These are phyloP conservation scores for Heliconius aoede DNA, from an alignment of 2,888 invertebrate genomes.

Conservation along the genomic window DNA sequence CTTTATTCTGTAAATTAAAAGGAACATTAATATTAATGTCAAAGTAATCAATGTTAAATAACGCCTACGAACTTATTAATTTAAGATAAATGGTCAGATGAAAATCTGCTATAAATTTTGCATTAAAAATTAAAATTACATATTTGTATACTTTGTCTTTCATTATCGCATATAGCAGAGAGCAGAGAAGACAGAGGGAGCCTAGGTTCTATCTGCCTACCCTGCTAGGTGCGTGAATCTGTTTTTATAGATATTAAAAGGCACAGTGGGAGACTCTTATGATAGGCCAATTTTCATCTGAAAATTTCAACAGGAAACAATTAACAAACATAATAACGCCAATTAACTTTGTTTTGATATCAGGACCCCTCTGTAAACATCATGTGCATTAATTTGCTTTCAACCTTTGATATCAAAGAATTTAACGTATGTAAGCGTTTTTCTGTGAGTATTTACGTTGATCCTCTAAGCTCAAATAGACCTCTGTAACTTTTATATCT, in stretches of 20 bases:
- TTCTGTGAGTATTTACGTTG: too few species aligned
- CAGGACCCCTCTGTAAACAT: conserved; percentile 1
- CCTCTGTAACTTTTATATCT: too few species aligned
- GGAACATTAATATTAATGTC: background rate
- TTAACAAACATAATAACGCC: conserved; percentile 8
- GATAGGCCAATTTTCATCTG: conserved; percentile 1
- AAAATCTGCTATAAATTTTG: too few species aligned
- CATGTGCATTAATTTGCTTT: conserved; percentile 7
- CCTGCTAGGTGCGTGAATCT: too few species aligned
- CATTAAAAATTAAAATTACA: too few species aligned
- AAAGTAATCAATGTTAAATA: background rate
- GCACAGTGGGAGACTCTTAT: background rate
- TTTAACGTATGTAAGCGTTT: background rate
- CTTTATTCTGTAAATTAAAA: background rate
- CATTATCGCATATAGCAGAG: too few species aligned
- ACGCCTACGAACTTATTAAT: background rate
- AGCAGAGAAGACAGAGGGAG: too few species aligned
- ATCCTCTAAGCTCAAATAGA: too few species aligned
- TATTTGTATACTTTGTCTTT: too few species aligned
- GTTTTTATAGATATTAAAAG: too few species aligned
- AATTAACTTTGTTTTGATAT: conserved; percentile 12
- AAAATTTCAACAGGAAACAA: conserved; percentile 4
- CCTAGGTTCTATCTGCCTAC: too few species aligned
- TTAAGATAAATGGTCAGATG: background rate
- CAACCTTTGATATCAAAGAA: conserved; percentile 5